phyloP scores from a whole-genome alignment of 2,113 vertebrate genomes.

The Sylvia atricapilla region DNA sequence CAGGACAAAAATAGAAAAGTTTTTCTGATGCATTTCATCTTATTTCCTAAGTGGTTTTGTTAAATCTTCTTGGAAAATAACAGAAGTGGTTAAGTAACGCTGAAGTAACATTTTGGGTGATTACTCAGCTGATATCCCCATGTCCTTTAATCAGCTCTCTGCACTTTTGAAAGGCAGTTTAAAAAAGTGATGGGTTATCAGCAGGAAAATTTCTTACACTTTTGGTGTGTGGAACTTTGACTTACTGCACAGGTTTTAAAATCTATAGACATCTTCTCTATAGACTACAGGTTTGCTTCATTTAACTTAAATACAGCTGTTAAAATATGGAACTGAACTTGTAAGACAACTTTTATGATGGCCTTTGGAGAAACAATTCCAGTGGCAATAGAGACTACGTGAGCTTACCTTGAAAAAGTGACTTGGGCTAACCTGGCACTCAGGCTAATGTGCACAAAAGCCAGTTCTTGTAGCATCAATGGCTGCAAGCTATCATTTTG shows the following conservation, averaged over 20 bases:
- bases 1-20: background rate
- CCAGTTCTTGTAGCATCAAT: background rate
- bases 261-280: background rate
- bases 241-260: background rate
- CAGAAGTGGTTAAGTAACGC: background rate
- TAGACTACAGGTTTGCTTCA: slow-evolving; percentile 10
- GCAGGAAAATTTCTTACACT: background rate
- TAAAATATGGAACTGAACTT: background rate
- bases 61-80: background rate
- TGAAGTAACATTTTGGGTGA: background rate
- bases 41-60: background rate
- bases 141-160: background rate
- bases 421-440: background rate
- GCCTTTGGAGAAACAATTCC: background rate
- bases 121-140: background rate
- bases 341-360: background rate
- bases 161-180: background rate
- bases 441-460: background rate
- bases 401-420: background rate
- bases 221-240: background rate
- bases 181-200: background rate
- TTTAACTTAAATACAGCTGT: slow-evolving; percentile 25
- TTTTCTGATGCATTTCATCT: background rate
- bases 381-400: background rate
- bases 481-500: background rate